Conservation (phyloP, 2,113 vertebrate species). For the Protomyctophum bolini region DNA sequence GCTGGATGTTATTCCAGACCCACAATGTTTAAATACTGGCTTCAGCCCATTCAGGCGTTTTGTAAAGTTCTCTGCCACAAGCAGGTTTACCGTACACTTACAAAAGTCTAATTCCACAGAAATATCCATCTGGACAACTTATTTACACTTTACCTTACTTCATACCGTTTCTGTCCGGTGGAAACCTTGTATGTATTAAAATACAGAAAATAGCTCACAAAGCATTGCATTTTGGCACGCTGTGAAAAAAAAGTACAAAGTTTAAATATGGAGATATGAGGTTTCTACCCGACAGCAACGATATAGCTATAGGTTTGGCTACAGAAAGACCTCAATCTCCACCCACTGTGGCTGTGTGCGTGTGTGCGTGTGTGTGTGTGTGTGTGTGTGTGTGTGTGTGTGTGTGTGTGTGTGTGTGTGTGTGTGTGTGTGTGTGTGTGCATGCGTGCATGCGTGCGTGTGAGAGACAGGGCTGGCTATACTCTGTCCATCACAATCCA, state of each 20-base stretch:
- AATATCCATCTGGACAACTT: background rate
- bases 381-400: background rate
- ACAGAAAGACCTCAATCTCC: constrained; percentile 63
- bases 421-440: background rate
- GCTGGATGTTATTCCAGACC: background rate
- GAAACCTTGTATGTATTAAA: no score
- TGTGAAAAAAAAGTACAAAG: no score
- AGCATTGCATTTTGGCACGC: no score
- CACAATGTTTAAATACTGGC: background rate
- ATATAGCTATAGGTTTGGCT: constrained; percentile 45
- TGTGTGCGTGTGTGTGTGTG: background rate
- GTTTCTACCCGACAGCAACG: no score
- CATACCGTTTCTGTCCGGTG: no score
- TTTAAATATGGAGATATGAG: no score
- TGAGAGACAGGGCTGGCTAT: no score
- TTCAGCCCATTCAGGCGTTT: background rate
- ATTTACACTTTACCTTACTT: background rate
- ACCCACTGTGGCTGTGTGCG: constrained; percentile 50
- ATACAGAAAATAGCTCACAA: no score
- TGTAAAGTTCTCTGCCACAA: constrained; percentile 12
- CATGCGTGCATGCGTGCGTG: background rate
- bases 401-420: background rate
- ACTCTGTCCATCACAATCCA: no score
- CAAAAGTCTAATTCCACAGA: constrained; percentile 1
- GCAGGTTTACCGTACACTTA: constrained; percentile 6